These are phyloP conservation scores for Puma concolor DNA, from an alignment of 2,113 vertebrate genomes.

Conservation along the genomic window DNA sequence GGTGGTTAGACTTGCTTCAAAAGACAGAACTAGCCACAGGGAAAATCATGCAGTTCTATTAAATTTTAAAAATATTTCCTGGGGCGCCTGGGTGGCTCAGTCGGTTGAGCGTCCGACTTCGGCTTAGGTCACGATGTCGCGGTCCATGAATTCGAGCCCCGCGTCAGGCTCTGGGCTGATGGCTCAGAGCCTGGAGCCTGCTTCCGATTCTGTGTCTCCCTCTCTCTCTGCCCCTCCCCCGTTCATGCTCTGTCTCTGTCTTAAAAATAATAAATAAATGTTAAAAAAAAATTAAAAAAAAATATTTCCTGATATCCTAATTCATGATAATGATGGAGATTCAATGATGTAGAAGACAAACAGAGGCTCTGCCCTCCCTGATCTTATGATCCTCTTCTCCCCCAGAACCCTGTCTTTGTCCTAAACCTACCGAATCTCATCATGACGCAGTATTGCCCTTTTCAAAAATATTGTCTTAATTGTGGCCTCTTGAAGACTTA, in stretches of 20 bases:
- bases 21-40: background rate
- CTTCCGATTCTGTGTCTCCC: no score
- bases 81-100: no score
- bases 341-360: background rate
- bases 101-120: no score
- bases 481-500: background rate
- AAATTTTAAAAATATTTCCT: background rate
- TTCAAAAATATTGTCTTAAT: constrained; percentile 22
- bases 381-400: background rate
- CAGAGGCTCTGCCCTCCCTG: background rate
- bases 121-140: no score
- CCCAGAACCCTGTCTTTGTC: background rate
- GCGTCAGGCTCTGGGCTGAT: no score
- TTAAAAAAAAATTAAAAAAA: no score
- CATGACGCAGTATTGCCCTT: background rate
- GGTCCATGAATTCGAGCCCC: no score
- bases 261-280: no score
- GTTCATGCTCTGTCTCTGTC: no score
- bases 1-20: background rate
- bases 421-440: background rate
- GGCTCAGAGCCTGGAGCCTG: no score
- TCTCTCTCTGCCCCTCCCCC: no score
- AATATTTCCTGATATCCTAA: background rate
- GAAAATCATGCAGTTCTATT: background rate
- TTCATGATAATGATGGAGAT: background rate